phyloP scores from a whole-genome alignment of 2,888 invertebrate genomes.

The Rhagium mordax region DNA sequence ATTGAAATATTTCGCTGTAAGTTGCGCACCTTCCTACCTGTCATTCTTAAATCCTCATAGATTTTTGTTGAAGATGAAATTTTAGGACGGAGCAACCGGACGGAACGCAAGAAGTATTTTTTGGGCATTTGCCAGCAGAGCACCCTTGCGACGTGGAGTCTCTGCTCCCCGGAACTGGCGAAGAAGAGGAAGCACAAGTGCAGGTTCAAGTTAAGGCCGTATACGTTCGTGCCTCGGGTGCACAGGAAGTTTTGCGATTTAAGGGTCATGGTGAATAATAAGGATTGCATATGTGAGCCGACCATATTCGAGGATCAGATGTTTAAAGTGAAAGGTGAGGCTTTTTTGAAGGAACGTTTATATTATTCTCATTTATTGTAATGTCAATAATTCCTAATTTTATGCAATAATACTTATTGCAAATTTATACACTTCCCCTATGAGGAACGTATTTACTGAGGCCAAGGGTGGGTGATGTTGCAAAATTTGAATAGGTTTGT shows the following conservation, averaged over 20 bases:
- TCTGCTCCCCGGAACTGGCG: constrained; percentile 66
- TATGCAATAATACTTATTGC: no score
- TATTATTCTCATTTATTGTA: no score
- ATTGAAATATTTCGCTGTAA: constrained; percentile 69
- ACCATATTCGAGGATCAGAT: constrained; percentile 62
- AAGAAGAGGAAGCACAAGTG: constrained; percentile 65
- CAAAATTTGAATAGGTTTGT: no score
- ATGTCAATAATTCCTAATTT: no score
- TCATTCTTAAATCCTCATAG: constrained; percentile 49
- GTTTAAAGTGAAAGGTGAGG: constrained; percentile 65
- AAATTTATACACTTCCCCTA: no score
- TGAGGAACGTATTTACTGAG: no score
- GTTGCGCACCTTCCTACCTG: constrained; percentile 31
- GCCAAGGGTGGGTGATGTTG: no score
- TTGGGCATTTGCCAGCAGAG: constrained; percentile 68
- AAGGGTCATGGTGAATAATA: constrained; percentile 60
- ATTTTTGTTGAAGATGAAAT: constrained; percentile 63
- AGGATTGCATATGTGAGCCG: constrained; percentile 52
- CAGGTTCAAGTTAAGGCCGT: constrained; percentile 60
- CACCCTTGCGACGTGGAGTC: constrained; percentile 67
- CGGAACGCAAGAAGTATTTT: constrained; percentile 63
- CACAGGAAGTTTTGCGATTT: constrained; percentile 70
- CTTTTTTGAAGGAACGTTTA: no score
- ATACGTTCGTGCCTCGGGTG: constrained; percentile 59
- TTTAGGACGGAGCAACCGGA: constrained; percentile 13